phyloP scores from a whole-genome alignment of 2,797 vertebrate genomes.

The Sebastiscus tertius region DNA sequence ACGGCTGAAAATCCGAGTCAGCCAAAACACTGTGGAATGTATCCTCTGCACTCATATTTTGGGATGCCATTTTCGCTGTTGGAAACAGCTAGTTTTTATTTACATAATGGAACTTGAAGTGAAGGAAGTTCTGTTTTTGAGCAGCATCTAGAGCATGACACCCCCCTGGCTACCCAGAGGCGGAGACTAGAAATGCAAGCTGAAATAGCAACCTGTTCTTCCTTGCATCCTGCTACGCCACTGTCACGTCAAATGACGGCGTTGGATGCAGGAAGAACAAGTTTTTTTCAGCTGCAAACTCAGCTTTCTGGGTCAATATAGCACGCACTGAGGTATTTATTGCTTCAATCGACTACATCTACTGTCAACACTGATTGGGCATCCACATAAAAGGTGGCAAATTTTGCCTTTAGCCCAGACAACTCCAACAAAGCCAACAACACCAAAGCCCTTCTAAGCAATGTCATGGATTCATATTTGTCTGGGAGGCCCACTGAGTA shows the following conservation, averaged over 20 bases:
- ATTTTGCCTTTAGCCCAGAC: constrained; percentile 1
- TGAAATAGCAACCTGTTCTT: not conserved
- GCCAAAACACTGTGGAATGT: not conserved
- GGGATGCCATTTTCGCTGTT: not conserved
- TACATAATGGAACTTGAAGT: not conserved
- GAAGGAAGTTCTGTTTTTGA: not conserved
- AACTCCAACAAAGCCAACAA: constrained; percentile 12
- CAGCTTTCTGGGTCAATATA: not conserved
- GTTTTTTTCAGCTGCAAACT: not conserved
- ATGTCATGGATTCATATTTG: constrained; percentile 45
- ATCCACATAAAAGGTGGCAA: not conserved
- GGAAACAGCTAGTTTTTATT: not conserved
- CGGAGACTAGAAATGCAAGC: not conserved
- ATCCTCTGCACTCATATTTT: not conserved
- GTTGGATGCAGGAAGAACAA: not conserved
- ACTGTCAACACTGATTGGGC: not conserved
- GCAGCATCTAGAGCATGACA: not conserved
- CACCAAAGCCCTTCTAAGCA: constrained; percentile 13
- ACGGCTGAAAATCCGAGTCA: not conserved
- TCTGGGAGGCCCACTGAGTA: constrained; percentile 8
- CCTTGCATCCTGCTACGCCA: not conserved
- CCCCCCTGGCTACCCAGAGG: not conserved
- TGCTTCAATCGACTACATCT: not conserved
- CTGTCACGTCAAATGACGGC: not conserved
- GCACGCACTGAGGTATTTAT: not conserved